Conservation (phyloP, 2,113 vertebrate genomes). For the Nothoprocta perdicaria region DNA sequence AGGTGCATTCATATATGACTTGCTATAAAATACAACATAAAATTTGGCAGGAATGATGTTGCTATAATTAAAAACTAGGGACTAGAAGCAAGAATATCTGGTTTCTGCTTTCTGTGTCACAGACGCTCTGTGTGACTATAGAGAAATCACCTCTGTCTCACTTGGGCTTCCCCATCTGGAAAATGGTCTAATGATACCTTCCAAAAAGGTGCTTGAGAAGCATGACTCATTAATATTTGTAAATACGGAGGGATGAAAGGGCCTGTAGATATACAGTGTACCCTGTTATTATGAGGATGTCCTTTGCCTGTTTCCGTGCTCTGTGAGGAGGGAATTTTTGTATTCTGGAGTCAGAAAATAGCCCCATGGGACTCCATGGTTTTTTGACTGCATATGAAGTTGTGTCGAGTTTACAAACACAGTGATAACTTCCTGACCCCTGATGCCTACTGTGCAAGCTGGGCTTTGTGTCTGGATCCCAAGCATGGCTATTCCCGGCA, state of each 20-base stretch:
- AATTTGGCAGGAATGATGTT: conserved; percentile 55
- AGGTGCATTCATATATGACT: conserved; percentile 33
- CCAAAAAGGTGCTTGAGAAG: conserved; percentile 55
- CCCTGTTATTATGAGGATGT: background rate
- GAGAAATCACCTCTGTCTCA: conserved; percentile 43
- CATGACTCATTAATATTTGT: conserved; percentile 64
- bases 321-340: conserved; percentile 39
- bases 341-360: conserved; percentile 29
- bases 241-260: conserved; percentile 63
- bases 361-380: background rate
- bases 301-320: conserved; percentile 54
- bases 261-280: conserved; percentile 25
- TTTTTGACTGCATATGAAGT: conserved; percentile 60
- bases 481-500: background rate
- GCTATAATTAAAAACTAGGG: conserved; percentile 63
- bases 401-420: conserved; percentile 64
- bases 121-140: conserved; percentile 16
- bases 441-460: background rate
- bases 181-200: conserved; percentile 64
- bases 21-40: conserved; percentile 51
- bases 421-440: conserved; percentile 41
- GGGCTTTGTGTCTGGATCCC: background rate
- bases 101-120: conserved; percentile 55
- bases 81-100: conserved; percentile 62
- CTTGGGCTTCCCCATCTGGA: conserved; percentile 46